These are phyloP conservation scores for Mesorhabditis belari DNA, from an alignment of 2,888 invertebrate genomes.

Conservation along the genomic window DNA sequence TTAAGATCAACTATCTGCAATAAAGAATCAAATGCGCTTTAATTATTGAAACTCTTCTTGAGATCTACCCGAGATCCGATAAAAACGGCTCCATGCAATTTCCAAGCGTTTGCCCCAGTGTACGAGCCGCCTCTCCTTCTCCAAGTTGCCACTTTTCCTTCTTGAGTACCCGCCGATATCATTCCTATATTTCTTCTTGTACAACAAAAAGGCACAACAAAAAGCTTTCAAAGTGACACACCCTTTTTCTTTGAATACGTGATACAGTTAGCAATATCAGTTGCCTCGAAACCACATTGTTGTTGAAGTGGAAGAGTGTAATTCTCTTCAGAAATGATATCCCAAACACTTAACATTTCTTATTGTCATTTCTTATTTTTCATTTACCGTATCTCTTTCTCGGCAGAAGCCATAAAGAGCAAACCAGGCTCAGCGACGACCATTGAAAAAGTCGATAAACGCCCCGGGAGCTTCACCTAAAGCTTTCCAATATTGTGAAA, in stretches of 20 bases:
- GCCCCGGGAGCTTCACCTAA: neutral
- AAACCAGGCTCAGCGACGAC: conserved; percentile 1
- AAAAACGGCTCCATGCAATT: neutral
- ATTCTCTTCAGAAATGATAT: conserved; percentile 85
- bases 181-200: conserved; percentile 24
- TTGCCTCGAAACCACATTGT: conserved; percentile 56
- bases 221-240: conserved; percentile 1
- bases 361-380: conserved; percentile 37
- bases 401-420: conserved; percentile 15
- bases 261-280: conserved; percentile 56
- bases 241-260: conserved; percentile 48
- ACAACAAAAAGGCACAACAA: conserved; percentile 5
- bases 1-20: conserved; percentile 31
- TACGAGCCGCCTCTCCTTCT: conserved; percentile 15
- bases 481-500: no score
- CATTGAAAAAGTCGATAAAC: neutral
- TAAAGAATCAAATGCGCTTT: neutral
- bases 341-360: conserved; percentile 72
- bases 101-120: neutral
- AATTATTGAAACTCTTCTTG: neutral
- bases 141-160: conserved; percentile 45
- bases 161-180: conserved; percentile 41
- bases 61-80: neutral
- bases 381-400: conserved; percentile 3
- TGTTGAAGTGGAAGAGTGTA: conserved; percentile 66